phyloP scores from a whole-genome alignment of 2,113 vertebrate species.

The Leucopternis melanops region DNA sequence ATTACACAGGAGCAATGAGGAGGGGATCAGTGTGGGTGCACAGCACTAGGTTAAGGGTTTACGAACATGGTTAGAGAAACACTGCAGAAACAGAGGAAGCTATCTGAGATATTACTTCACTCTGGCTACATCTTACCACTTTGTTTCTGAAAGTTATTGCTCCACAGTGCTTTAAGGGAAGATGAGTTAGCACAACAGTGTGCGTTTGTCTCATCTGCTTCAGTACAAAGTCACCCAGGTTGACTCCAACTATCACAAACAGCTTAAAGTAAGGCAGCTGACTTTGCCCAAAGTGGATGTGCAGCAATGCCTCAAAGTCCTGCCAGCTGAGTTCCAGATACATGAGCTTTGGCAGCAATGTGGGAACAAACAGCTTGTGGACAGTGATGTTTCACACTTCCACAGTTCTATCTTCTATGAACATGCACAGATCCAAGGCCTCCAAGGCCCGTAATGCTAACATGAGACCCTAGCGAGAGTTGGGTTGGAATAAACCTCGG shows the following conservation, averaged over 20 bases:
- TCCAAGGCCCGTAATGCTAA: not conserved
- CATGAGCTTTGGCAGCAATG: not conserved
- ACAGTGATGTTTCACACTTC: not conserved
- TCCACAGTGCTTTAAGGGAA: slow-evolving; percentile 8
- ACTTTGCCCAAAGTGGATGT: not conserved
- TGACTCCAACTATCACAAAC: not conserved
- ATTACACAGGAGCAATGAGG: not conserved
- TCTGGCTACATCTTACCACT: not conserved
- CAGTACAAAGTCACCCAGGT: not conserved
- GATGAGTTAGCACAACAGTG: not conserved
- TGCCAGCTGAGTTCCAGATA: not conserved
- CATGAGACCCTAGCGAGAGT: not conserved
- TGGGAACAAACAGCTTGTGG: not conserved
- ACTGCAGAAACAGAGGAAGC: slow-evolving; percentile 32
- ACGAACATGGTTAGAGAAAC: not conserved
- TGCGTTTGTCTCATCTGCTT: not conserved
- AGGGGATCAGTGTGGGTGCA: not conserved
- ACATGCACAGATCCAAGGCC: not conserved
- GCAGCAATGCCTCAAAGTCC: not conserved
- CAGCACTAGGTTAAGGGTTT: not conserved
- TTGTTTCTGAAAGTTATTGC: slow-evolving; percentile 31
- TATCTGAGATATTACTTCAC: slow-evolving; percentile 30
- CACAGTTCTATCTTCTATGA: not conserved
- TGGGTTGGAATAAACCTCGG: not conserved
- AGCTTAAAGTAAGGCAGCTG: not conserved